Conservation (phyloP, 1,140 invertebrate species). For the Episyrphus balteatus region DNA sequence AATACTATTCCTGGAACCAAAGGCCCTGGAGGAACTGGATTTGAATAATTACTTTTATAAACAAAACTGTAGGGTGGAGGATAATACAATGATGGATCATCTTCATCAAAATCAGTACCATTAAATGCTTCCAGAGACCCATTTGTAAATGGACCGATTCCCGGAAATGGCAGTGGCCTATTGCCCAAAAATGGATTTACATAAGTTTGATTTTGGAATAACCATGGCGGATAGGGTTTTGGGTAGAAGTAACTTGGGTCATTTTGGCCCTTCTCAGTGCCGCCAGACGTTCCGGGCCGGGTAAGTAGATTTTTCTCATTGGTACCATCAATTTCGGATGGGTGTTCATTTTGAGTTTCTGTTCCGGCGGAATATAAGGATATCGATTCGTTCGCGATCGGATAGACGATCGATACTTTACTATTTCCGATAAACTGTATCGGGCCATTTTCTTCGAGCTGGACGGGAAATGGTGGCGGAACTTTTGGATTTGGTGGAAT, state of each 20-base stretch:
- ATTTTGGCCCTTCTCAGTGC: conserved; percentile 12
- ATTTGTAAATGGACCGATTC: conserved; percentile 33
- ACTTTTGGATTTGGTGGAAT: conserved; percentile 60
- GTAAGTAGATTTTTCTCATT: conserved; percentile 28
- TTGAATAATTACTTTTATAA: conserved; percentile 65
- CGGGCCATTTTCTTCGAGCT: conserved; percentile 66
- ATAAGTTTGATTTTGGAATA: conserved; percentile 28
- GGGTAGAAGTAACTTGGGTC: conserved; percentile 24
- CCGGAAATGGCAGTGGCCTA: conserved; percentile 40
- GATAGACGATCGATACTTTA: conserved; percentile 33
- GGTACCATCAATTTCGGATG: conserved; percentile 12
- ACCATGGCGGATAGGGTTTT: conserved; percentile 26
- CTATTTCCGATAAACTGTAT: conserved; percentile 38
- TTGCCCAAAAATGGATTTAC: conserved; percentile 20
- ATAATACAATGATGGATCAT: conserved; percentile 81
- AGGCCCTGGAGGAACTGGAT: conserved; percentile 66
- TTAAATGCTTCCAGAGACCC: conserved; percentile 20
- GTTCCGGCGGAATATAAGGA: conserved; percentile 15
- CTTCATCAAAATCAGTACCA: conserved; percentile 65
- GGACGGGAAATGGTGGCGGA: conserved; percentile 80
- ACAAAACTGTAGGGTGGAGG: conserved; percentile 80
- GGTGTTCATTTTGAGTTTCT: conserved; percentile 11
- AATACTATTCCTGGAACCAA: conserved; percentile 77
- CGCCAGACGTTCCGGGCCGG: conserved; percentile 31
- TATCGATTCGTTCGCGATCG: conserved; percentile 31